Evolutionary conservation across 2,797 vertebrate genomes (phyloP).

Genomic region (Centropyge bicolor): DNA sequence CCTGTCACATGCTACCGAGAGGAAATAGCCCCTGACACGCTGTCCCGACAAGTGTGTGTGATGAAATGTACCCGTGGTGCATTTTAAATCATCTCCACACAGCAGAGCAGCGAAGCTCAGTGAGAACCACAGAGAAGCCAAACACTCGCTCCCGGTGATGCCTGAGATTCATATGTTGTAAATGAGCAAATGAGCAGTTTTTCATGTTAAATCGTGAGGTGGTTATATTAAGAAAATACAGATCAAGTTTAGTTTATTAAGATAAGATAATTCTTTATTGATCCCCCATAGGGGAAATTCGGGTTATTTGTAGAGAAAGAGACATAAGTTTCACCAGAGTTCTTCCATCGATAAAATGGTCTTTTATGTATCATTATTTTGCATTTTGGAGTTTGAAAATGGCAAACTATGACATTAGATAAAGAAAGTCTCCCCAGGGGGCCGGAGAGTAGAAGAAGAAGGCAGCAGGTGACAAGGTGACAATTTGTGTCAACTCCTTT

Average conservation of each 20-base stretch:
- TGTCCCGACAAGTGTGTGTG: slow-evolving; percentile 67
- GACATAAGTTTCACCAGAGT: background rate
- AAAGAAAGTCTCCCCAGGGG: background rate
- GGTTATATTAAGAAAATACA: background rate
- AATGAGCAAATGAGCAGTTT: background rate
- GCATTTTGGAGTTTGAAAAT: background rate
- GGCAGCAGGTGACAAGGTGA: background rate
- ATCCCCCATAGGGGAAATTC: too few relatives aligned
- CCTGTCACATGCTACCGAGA: slow-evolving; percentile 62
- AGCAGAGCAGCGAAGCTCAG: slow-evolving; percentile 5
- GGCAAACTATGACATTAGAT: background rate
- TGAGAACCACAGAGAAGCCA: slow-evolving; percentile 21
- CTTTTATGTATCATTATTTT: background rate
- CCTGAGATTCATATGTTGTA: slow-evolving; percentile 9
- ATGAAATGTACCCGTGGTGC: slow-evolving; percentile 67
- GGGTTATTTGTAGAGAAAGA: too few relatives aligned
- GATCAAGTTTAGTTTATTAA: background rate
- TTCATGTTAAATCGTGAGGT: background rate
- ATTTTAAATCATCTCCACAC: slow-evolving; percentile 52
- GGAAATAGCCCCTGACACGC: slow-evolving; percentile 69
- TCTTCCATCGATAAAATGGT: background rate
- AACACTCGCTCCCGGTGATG: background rate
- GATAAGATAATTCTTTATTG: too few relatives aligned
- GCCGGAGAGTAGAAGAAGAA: background rate
- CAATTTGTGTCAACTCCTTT: too few relatives aligned